These are phyloP conservation scores for Oscheius myriophilus DNA, from an alignment of 2,888 invertebrate species.

Conservation along the genomic window DNA sequence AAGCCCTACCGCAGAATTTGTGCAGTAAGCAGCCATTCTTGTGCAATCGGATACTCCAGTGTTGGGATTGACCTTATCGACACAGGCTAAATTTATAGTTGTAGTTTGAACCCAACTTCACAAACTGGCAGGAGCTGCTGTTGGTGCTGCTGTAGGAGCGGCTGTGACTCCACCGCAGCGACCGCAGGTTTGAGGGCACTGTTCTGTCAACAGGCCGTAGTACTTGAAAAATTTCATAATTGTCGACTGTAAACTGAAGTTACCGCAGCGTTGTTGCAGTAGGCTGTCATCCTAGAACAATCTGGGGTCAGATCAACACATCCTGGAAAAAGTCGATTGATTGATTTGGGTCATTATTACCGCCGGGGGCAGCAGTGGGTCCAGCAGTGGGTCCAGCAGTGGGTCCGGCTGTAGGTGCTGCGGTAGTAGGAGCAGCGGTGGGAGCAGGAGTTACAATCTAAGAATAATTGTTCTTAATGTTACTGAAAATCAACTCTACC, in stretches of 20 bases:
- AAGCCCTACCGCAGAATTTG: not conserved
- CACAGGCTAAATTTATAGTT: conserved; percentile 6
- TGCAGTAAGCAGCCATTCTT: conserved; percentile 12
- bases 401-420: not conserved
- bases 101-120: no score
- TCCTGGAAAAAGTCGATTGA: no score
- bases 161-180: conserved; percentile 1
- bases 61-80: conserved; percentile 14
- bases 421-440: not conserved
- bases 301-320: conserved; percentile 14
- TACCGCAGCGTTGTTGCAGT: conserved; percentile 14
- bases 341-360: no score
- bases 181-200: conserved; percentile 13
- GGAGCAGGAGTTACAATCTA: not conserved
- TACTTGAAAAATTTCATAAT: not conserved
- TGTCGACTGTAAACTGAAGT: no score
- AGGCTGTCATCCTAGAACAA: not conserved
- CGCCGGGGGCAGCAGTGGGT: not conserved
- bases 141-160: not conserved
- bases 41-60: conserved; percentile 16
- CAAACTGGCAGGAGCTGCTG: no score
- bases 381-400: not conserved
- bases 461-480: no score
- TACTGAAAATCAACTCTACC: no score
- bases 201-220: not conserved